phyloP scores from a whole-genome alignment of 1,140 invertebrate genomes.

The Drosophila hydei region DNA sequence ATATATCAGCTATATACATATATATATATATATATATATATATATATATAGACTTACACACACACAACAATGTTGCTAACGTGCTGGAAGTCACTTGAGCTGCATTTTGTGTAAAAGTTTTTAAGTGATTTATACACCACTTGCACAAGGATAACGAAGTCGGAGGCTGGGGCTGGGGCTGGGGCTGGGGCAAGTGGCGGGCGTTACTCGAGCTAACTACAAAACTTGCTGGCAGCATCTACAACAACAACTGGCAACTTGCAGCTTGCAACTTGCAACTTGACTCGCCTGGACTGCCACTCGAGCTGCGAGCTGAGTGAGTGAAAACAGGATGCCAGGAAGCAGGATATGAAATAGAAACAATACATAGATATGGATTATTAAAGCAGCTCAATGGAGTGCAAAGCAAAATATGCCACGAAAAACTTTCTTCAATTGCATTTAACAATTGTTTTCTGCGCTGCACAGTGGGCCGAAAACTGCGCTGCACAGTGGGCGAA shows the following conservation, averaged over 20 bases:
- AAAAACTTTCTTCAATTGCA: slow-evolving; percentile 2
- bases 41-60: slow-evolving; percentile 9
- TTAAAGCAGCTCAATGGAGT: background rate
- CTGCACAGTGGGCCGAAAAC: no score
- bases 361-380: slow-evolving; percentile 2
- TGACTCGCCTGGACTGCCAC: slow-evolving; percentile 27
- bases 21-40: slow-evolving; percentile 2
- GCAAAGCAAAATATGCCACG: background rate
- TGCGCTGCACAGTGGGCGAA: no score
- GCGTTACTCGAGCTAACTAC: slow-evolving; percentile 20
- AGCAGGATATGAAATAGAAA: slow-evolving; percentile 24
- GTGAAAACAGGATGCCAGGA: background rate
- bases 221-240: slow-evolving; percentile 18
- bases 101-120: slow-evolving; percentile 73
- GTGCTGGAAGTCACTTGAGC: slow-evolving; percentile 56
- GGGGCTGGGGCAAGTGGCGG: no score
- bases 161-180: background rate
- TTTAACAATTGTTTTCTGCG: background rate
- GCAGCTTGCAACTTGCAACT: slow-evolving; percentile 33
- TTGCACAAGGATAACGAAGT: slow-evolving; percentile 44
- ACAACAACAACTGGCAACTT: background rate
- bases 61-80: slow-evolving; percentile 32
- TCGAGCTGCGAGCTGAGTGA: slow-evolving; percentile 3
- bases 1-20: slow-evolving; percentile 41
- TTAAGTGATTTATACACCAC: slow-evolving; percentile 79